Base-by-base conservation (phyloP, 1,140 invertebrate genomes). In the Scaptomyza montana region DNA sequence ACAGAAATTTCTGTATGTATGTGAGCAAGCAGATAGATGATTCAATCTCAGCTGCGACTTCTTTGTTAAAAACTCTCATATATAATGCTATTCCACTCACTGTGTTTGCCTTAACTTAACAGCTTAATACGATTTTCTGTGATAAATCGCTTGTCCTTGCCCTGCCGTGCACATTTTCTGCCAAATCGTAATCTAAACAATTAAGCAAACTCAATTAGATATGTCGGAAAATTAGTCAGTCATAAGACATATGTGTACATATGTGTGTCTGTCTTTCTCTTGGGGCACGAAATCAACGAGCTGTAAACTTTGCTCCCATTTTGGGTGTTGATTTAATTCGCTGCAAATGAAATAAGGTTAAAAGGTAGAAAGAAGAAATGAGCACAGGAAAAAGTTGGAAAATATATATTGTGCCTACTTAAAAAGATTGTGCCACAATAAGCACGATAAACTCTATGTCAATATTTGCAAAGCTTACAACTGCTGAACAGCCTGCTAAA, bases 191-290 rank as follows among this genome's bases (percentile, higher is more conserved):
- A 86, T 82, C 79, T 82, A 78, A 86, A 86, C 82, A 86, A 86
- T 86, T 86, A 87, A 89, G 65, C 75, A 86, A 86, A 81, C 78
- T 76, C 82, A 86, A 82, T 82, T 87, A 82, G 82, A 78, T 78
- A 70, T 81, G 64, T 74, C 64, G 61, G 64, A 60, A 67, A 63
- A 71, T 53, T 61, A 53, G 49, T 61, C 54, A 55, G 62, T 63
- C 53, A 66, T 21, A 68, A 12, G 54, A 45, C 64, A 54, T 64
- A 74, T 16, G 16, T 16, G 16, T 54, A 64, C 39, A 45, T 67
- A 49, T 67, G 39, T 72, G 33, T 60, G 16, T 49, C 7, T 61
- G 25, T 56, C 30, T 55, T 16, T 41, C 25, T 30, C 16, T 2
- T 30, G 50, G 43, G 19, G 41, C 33, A 19, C 16, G 9, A 36